Evolutionary conservation across 2,797 vertebrate species (phyloP), one percentile per base, ranked within the genome.

Genomic region (Cynopterus sphinx): DNA sequence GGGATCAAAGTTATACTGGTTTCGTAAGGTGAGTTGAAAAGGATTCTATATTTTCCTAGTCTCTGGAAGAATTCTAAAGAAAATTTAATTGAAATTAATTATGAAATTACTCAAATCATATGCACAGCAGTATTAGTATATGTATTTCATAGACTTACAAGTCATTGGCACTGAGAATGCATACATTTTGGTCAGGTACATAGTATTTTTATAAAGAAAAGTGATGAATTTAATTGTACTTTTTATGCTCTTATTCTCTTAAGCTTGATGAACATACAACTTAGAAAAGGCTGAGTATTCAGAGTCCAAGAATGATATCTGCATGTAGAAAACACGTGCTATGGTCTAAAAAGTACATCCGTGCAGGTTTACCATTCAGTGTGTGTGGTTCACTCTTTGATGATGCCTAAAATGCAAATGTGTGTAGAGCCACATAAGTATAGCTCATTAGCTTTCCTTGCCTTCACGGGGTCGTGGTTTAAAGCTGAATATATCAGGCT

Each of bases 1-100:
- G 59, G 11, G 51, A 36, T 78, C 75, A 70, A 59, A 87, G 75
- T 78, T 87, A 71, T 39, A 91, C 57, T 90, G 49, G 7, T 31
- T 16, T 91, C 53, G n/a, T 63, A 87, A 78, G 59, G 26, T 33
- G 28, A 24, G 11, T 46, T 92, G 63, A 53, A 91, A 82, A 77
- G 9, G 68, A 84, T 46, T 89, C 41, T 75, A 63, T 81, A 67
- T 73, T 79, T 93, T 95, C 49, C 61, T 94, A n/a, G 73, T 92
- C 26, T 73, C n/a, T 61, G 17, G 9, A 91, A 73, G 41, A 61
- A 39, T 46, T 61, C 39, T 75, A 81, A 79, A 93, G 90, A 71
- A 92, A 89, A 55, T 84, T 96, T 55, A 84, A 61, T 91, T 87
- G 79, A 87, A 59, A 91, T 90, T 90, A 78, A 86, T 79, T 43